Evolutionary conservation across 1,140 invertebrate genomes (phyloP).

Genomic region (Kradibia gibbosae): DNA sequence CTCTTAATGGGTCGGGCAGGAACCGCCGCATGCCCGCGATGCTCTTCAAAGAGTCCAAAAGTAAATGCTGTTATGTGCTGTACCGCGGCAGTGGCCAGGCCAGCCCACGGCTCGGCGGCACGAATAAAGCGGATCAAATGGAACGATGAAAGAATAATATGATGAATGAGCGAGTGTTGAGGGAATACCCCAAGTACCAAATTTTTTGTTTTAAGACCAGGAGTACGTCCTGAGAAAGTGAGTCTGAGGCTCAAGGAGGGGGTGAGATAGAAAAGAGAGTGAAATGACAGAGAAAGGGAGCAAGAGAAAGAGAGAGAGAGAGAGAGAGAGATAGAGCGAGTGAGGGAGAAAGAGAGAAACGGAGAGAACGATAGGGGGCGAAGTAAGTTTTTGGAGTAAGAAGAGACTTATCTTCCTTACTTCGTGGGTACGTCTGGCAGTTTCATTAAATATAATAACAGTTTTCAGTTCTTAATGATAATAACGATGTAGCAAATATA

Average conservation of each 20-base stretch:
- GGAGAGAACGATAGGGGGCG: neutral
- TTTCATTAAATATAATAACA: conserved; percentile 41
- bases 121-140: conserved; percentile 50
- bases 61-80: conserved; percentile 42
- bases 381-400: neutral
- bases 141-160: conserved; percentile 46
- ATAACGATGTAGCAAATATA: conserved; percentile 8
- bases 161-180: conserved; percentile 41
- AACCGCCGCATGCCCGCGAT: conserved; percentile 11
- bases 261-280: neutral
- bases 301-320: neutral
- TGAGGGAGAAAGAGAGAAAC: neutral
- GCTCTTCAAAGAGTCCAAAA: conserved; percentile 48
- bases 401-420: conserved; percentile 18
- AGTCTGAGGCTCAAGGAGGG: neutral
- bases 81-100: neutral
- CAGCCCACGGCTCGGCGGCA: conserved; percentile 14
- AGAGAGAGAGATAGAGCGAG: conserved; percentile 17
- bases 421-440: neutral
- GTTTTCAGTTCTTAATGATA: conserved; percentile 1
- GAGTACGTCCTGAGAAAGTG: conserved; percentile 18
- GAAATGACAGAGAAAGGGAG: neutral
- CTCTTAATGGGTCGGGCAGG: conserved; percentile 34
- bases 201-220: conserved; percentile 43
- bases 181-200: conserved; percentile 16